Percentiles rank a stretch among this genome's conserved stretches.
These are phyloP conservation scores for Borostomias antarcticus DNA, from an alignment of 2,797 vertebrate species.

Conservation along the genomic window DNA sequence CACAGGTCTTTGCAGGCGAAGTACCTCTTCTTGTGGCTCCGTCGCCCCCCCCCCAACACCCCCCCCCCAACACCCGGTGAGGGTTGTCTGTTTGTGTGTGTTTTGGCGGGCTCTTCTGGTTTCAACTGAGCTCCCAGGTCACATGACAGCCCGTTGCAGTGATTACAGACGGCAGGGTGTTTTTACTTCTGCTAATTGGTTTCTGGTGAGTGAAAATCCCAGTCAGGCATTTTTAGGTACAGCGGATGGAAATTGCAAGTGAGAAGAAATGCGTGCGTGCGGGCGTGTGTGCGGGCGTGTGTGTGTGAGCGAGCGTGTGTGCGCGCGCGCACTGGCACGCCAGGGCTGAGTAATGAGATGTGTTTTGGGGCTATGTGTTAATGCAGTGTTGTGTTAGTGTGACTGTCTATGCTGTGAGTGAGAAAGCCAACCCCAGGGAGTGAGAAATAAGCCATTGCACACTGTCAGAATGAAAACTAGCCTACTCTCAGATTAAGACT, in stretches of 20 bases:
- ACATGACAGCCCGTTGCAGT: constrained; percentile 11
- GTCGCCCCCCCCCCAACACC: too few relatives aligned
- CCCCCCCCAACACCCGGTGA: too few relatives aligned
- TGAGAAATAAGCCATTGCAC: constrained; percentile 67
- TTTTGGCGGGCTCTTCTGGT: constrained; percentile 32
- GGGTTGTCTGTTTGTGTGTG: constrained; percentile 35
- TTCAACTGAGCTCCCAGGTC: constrained; percentile 31
- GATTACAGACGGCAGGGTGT: constrained; percentile 16
- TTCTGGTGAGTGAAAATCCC: constrained; percentile 29
- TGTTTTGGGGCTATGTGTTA: neutral
- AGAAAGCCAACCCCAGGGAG: constrained; percentile 58
- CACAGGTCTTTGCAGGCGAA: constrained; percentile 72
- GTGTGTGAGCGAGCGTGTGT: constrained; percentile 11
- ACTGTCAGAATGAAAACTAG: constrained; percentile 39
- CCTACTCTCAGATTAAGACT: neutral
- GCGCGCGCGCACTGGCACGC: neutral
- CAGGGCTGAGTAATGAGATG: neutral
- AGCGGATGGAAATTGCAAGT: neutral
- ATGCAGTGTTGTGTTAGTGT: constrained; percentile 11
- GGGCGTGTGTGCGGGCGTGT: too few relatives aligned
- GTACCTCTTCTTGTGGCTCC: constrained; percentile 53
- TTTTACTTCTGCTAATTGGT: constrained; percentile 35
- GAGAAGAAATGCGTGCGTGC: too few relatives aligned
- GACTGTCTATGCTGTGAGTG: constrained; percentile 63
- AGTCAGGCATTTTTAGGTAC: constrained; percentile 7